Evolutionary conservation across 1,140 invertebrate genomes (phyloP), one percentile per base, ranked within the genome.

Genomic region (Brachystomella parvula): DNA sequence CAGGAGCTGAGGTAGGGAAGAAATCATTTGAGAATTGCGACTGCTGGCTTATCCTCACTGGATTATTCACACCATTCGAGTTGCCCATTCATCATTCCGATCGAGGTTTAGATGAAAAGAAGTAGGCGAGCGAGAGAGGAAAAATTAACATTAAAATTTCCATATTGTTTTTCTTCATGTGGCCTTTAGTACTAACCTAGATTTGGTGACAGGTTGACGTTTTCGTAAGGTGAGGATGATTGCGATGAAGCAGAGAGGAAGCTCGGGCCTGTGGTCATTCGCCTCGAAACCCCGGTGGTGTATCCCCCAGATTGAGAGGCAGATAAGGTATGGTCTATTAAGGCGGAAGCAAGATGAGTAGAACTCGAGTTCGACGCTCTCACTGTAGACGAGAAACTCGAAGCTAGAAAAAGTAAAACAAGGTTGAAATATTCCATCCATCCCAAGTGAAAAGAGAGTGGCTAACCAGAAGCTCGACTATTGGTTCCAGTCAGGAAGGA

Each of bases 401-500:
- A 63, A 15, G 47, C 69, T 70, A 33, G 12, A 31, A 56, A 61
- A 21, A 9, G 47, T 32, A 24, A 35, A 30, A 58, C 44, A 35
- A 28, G 66, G 3, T 47, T 63, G 32, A 62, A 63, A 39, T 19
- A 58, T 21, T 28, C 53, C 49, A 63, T 63, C 6, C 26, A 15
- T 9, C 53, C 12, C 12, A 56, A 56, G 9, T 12, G 12, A 28
- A 24, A 29, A 24, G 9, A 15, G 19, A 60, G 9, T 31, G 12
- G 19, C 15, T 24, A 75, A 78, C 77, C 76, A 66, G 78, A 78
- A 57, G 77, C 76, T 64, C 76, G 70, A 9, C 75, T 75, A 61
- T 29, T 32, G 61, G 75, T 70, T 68, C 76, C 75, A 44, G 70
- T 71, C 61, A 72, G 76, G 73, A 79, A 85, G 3, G 81, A 77